Evolutionary conservation across 2,888 invertebrate species (phyloP), one percentile per base, ranked within the genome.

Genomic region (Euplagia quadripunctaria): DNA sequence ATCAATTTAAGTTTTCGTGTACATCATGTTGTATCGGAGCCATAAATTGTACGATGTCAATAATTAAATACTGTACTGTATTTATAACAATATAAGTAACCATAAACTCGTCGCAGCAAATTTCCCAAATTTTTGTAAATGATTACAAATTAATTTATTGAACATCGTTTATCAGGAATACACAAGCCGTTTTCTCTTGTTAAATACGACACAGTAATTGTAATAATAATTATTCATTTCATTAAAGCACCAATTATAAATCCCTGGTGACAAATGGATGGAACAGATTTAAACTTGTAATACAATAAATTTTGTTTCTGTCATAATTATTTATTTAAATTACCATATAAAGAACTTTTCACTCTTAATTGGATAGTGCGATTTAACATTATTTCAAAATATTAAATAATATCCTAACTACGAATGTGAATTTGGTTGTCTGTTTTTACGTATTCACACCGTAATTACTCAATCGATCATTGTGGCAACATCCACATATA

Each of bases 321-420:
- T 68, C n/a, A 42, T 55, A 55, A 20, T 51, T 51, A 9, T 68
- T 68, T 14, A 42, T 42, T 55, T 68, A 55, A 55, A 68, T 41
- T n/a, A 7, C 11, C n/a, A 17, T 43, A 12, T 51, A 20, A 17
- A 41, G n/a, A 67, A n/a, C 12, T 42, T 55, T 42, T n/a, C 52
- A 67, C 42, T 55, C n/a, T 17, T 17, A 17, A 66, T 51, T 51
- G 9, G 16, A 16, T 66, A 51, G 20, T 49, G 11, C 20, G 14
- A 65, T 16, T 7, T 49, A 49, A 1, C 16, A 49, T 16, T 46
- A 7, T 14, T 14, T 49, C 20, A 49, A 42, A 42, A n/a, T 64
- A 9, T 16, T n/a, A n/a, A 17, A 42, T 17, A 52, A 52, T 51
- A 8, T 55, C n/a, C 11, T 0, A 55, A 11, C n/a, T 9, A 55